A percentile compares a stretch with the other conserved stretches of the same genome.
phyloP scores from a whole-genome alignment of 1,140 invertebrate species.

The Bombus waltoni region DNA sequence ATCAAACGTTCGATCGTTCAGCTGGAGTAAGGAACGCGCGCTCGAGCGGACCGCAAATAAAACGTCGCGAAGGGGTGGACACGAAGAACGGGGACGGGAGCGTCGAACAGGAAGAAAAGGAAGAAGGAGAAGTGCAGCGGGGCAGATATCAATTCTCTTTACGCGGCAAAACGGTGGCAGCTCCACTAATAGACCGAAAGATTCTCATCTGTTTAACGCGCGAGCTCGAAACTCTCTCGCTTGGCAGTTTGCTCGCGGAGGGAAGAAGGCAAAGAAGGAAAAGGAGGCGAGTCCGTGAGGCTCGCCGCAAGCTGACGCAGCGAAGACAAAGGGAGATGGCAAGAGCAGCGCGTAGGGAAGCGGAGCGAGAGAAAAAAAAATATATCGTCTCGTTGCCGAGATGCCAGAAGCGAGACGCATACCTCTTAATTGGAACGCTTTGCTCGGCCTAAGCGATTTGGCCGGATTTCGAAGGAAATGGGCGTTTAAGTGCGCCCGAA shows the following conservation, averaged over 20 bases:
- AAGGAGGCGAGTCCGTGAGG: not conserved
- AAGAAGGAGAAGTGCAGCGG: conserved; percentile 1
- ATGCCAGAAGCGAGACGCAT: conserved; percentile 80
- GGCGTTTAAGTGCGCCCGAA: conserved; percentile 77
- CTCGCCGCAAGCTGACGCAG: conserved; percentile 21
- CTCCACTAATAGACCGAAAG: conserved; percentile 80
- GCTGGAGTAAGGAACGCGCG: not conserved
- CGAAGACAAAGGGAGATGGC: conserved; percentile 27
- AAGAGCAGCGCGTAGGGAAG: not conserved
- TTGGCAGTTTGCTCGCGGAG: not conserved
- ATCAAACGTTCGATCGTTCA: not conserved
- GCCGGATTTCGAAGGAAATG: conserved; percentile 81
- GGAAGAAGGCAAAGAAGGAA: conserved; percentile 8
- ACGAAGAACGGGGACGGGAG: not conserved
- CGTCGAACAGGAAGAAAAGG: not conserved
- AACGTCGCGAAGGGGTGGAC: not conserved
- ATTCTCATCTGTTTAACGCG: conserved; percentile 73
- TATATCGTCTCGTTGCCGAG: conserved; percentile 71
- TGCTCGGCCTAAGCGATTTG: conserved; percentile 79
- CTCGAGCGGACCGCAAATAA: not conserved
- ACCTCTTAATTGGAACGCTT: conserved; percentile 83
- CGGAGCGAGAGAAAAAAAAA: conserved; percentile 50
- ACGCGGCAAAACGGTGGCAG: conserved; percentile 71
- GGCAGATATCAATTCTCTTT: conserved; percentile 77
- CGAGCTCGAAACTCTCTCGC: conserved; percentile 5